Conservation (phyloP, 2,113 vertebrate genomes). For the Monopterus albus region DNA sequence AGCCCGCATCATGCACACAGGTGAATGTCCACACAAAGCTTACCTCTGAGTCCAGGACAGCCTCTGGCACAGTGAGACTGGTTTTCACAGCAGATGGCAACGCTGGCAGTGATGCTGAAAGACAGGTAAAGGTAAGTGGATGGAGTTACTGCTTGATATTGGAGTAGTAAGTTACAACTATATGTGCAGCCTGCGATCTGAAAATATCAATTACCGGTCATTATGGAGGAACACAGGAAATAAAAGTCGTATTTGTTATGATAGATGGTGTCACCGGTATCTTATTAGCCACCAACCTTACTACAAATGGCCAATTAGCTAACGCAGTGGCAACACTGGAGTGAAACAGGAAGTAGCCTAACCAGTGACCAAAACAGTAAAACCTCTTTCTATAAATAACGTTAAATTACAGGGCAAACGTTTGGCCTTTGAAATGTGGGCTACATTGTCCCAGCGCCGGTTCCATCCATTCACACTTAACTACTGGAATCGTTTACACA, state of each 20-base stretch:
- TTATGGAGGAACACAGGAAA: background rate
- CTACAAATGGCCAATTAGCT: background rate
- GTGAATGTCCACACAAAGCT: slow-evolving; percentile 41
- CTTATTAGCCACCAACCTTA: background rate
- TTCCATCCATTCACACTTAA: slow-evolving; percentile 51
- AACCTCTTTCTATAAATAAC: background rate
- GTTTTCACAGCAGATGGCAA: slow-evolving; percentile 39
- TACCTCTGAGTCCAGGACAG: slow-evolving; percentile 47
- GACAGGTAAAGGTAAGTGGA: slow-evolving; percentile 67
- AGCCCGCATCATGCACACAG: slow-evolving; percentile 59
- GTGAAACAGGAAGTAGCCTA: background rate
- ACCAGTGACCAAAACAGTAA: background rate
- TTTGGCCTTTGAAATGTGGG: slow-evolving; percentile 12
- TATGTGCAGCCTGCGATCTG: background rate
- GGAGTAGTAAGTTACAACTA: background rate
- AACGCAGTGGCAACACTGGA: background rate
- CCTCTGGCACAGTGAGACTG: slow-evolving; percentile 19
- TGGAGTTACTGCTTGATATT: slow-evolving; percentile 13
- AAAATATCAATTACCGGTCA: background rate
- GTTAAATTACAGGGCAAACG: slow-evolving; percentile 17
- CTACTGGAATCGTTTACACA: slow-evolving; percentile 80
- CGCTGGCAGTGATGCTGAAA: slow-evolving; percentile 44
- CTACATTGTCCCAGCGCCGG: slow-evolving; percentile 29
- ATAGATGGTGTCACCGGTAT: background rate
- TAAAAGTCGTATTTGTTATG: background rate